These are phyloP conservation scores for Podarcis lilfordi DNA, from an alignment of 2,797 vertebrate species.

Conservation along the genomic window DNA sequence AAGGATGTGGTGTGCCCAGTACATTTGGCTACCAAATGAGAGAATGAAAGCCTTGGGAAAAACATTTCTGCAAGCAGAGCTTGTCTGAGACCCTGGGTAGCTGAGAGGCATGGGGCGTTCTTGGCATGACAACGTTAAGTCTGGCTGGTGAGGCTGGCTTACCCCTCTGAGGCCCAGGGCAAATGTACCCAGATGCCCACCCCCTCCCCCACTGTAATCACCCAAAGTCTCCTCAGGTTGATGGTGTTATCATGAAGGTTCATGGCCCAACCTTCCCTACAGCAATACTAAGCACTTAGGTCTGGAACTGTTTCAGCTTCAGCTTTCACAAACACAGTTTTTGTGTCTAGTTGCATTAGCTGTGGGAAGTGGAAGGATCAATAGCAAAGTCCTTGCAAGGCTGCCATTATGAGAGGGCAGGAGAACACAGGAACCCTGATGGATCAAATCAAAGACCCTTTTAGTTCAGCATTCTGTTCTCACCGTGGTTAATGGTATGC, in stretches of 20 bases:
- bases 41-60: too few species aligned
- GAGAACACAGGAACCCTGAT: background rate
- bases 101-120: too few species aligned
- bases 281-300: too few species aligned
- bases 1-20: background rate
- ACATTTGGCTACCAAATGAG: background rate
- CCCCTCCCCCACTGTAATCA: background rate
- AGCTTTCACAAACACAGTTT: background rate
- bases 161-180: background rate
- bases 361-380: background rate
- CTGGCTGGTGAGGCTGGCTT: too few species aligned
- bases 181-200: background rate
- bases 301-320: too few species aligned
- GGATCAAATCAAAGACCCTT: too few species aligned
- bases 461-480: too few species aligned
- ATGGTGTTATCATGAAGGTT: background rate
- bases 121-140: too few species aligned
- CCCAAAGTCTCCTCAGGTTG: background rate
- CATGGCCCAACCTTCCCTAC: too few species aligned
- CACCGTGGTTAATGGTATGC: too few species aligned
- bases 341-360: background rate
- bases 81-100: too few species aligned
- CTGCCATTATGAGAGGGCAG: background rate
- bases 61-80: too few species aligned
- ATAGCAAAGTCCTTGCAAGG: background rate